Evolutionary conservation across 2,797 vertebrate species (phyloP), one percentile per base, ranked within the genome.

Genomic region (Hyperoplus lanceolatus): DNA sequence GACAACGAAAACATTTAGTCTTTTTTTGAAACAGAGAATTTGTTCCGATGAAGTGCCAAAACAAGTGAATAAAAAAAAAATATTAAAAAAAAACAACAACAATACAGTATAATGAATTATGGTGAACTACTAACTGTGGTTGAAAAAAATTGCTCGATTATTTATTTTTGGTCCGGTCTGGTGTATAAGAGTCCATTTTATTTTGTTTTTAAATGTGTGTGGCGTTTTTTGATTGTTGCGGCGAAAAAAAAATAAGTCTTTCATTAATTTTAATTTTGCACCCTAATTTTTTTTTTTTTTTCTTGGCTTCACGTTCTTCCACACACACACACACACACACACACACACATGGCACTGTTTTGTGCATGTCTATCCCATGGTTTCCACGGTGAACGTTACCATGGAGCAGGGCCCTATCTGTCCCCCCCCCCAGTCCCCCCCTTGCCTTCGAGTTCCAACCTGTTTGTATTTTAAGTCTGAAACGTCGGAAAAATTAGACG

Each of bases 21-120:
- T 97, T 97, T 96, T 95, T 96, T 29, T 29, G 29, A 95, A 95
- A 96, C 95, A 96, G 95, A 94, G 94, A 29, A 95, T 96, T 96
- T 95, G 97, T 97, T 97, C 96, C 96, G 95, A 97, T 97, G 94
- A 99, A 99, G 98, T 99, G 97, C 98, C 98, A 99, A 29, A 99
- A 98, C 96, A 95, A 94, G 95, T 95, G 87, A 84, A 29, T 29
- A 29, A 29, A 29, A 29, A 29, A 29, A 29, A 29, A 29, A 29
- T 29, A 29, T 29, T 29, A 3, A 29, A 42, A 85, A 89, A 86
- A 91, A 88, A 91, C 76, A 92, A 92, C 87, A 93, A 90, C 91
- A 88, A 84, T 85, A 93, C 89, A 83, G 80, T 90, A 89, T 90
- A 3, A 93, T 90, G 77, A 90, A 92, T 91, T 94, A 95, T 90